Conservation (phyloP, 2,113 vertebrate genomes). For the Callaeas wilsoni region DNA sequence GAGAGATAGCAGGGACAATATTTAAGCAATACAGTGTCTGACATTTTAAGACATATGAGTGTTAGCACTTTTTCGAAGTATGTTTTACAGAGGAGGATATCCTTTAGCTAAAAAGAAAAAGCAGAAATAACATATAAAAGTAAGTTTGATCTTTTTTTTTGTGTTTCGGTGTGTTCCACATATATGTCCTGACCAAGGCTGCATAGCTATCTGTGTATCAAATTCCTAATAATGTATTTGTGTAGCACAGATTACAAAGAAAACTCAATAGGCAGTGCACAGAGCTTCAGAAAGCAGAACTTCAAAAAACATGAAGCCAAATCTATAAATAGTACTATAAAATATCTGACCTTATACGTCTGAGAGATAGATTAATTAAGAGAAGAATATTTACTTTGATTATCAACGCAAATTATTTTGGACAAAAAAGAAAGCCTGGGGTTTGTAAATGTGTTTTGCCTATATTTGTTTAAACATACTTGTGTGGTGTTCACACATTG, state of each 20-base stretch:
- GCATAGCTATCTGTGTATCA: background rate
- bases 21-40: background rate
- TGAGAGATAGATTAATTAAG: background rate
- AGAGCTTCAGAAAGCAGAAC: background rate
- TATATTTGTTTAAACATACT: background rate
- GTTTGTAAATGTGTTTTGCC: background rate
- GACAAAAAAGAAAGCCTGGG: background rate
- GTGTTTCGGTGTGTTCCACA: background rate
- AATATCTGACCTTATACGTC: background rate
- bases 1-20: background rate
- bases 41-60: background rate
- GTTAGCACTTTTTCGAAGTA: background rate
- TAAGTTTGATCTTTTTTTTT: background rate
- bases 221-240: background rate
- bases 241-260: background rate
- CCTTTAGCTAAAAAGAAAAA: background rate
- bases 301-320: background rate
- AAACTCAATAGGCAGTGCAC: background rate
- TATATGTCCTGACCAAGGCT: background rate
- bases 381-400: background rate
- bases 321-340: background rate
- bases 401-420: background rate
- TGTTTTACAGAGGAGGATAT: background rate
- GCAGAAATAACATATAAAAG: background rate
- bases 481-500: background rate